Evolutionary conservation across 1,140 invertebrate species (phyloP), one percentile per base, ranked within the genome.

Genomic region (Caenorhabditis latens): DNA sequence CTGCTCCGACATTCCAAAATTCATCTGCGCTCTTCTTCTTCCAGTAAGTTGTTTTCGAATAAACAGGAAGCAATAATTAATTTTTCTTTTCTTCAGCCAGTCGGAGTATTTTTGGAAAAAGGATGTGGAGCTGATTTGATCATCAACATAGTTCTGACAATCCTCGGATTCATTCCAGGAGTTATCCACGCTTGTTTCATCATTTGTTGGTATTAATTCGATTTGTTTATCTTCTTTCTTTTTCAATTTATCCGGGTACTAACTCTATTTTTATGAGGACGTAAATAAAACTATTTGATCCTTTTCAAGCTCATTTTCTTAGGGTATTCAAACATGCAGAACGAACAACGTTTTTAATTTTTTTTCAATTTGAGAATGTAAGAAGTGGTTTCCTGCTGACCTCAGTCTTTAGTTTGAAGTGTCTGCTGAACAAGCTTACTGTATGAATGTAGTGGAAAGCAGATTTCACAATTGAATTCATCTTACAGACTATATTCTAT

Each of bases 161-260:
- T 87, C 14, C 89, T 90, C 21, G 87, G 87, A 19, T 90, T 67
- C 32, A 83, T 90, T 42, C 89, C 89, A 4, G 89, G 89, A n/a
- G 87, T 90, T 4, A 89, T 90, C 32, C 89, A 90, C 48, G 89
- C 89, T 46, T 61, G 87, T 21, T 89, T 89, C 84, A 89, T 89
- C 50, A 89, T 89, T 71, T 55, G 48, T 43, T 87, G 83, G 75
- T 88, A 88, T 32, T 88, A 65, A 67, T 40, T 42, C 19, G 13
- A 71, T 24, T 71, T 71, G 40, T 19, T 43, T 0, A 32, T 32
- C 32, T 32, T 32, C 32, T 32, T 32, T 32, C 32, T 32, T 43
- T 43, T 7, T 71, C 2, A 11, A 1, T 46, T 71, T 16, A 32
- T 21, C 42, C 21, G 65, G 65, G 21, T 65, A 9, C 43, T 43